Conservation (phyloP, 1,140 invertebrate species). For the Nasonia giraulti region DNA sequence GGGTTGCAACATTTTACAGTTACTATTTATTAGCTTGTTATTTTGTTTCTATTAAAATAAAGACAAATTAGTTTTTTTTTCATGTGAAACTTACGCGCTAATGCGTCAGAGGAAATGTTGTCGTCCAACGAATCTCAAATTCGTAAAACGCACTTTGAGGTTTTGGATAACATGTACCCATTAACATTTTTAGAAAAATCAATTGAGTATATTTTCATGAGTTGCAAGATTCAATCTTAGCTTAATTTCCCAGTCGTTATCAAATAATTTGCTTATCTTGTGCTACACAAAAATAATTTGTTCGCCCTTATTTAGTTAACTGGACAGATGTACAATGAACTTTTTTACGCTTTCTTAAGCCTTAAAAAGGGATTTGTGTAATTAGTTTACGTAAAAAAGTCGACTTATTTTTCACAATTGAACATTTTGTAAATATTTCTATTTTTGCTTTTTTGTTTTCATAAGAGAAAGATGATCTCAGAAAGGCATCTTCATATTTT, state of each 20-base stretch:
- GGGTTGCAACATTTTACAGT: slow-evolving; percentile 22
- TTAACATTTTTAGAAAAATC: slow-evolving; percentile 19
- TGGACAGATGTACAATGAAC: slow-evolving; percentile 46
- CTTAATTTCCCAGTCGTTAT: slow-evolving; percentile 23
- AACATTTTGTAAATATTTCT: slow-evolving; percentile 52
- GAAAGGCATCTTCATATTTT: slow-evolving; percentile 50
- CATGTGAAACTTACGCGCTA: slow-evolving; percentile 28
- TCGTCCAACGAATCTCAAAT: slow-evolving; percentile 43
- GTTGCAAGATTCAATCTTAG: not conserved
- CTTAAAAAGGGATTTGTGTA: slow-evolving; percentile 39
- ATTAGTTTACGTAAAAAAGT: slow-evolving; percentile 39
- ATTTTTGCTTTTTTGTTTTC: slow-evolving; percentile 47
- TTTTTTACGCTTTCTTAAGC: slow-evolving; percentile 41
- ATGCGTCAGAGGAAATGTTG: slow-evolving; percentile 30
- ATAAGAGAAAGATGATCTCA: slow-evolving; percentile 46
- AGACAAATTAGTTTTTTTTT: slow-evolving; percentile 27
- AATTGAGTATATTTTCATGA: slow-evolving; percentile 14
- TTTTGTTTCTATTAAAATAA: slow-evolving; percentile 44
- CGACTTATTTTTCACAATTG: slow-evolving; percentile 46
- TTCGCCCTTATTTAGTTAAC: slow-evolving; percentile 25
- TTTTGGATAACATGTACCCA: slow-evolving; percentile 4
- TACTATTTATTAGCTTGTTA: slow-evolving; percentile 26
- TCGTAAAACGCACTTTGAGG: slow-evolving; percentile 25
- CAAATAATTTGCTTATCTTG: slow-evolving; percentile 38
- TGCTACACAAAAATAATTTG: slow-evolving; percentile 30